Conservation (phyloP, 2,113 vertebrate species). For the Ceyx cyanopectus region DNA sequence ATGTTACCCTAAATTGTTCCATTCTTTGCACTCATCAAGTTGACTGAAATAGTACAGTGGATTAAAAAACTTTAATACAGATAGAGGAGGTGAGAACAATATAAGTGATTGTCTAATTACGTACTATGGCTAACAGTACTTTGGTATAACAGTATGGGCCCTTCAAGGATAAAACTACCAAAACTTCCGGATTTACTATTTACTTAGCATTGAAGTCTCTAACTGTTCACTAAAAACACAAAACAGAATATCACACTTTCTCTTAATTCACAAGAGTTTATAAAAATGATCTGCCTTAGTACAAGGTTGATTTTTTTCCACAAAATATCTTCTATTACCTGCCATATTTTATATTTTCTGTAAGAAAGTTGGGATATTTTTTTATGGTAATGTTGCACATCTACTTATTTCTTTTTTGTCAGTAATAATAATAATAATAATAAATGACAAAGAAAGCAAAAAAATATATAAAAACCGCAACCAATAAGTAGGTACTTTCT, state of each 20-base stretch:
- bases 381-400: neutral
- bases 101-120: neutral
- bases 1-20: neutral
- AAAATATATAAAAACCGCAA: neutral
- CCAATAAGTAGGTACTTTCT: neutral
- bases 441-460: too few species aligned
- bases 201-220: neutral
- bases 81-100: neutral
- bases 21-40: neutral
- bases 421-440: neutral
- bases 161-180: neutral
- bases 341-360: fast-evolving
- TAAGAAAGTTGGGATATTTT: neutral
- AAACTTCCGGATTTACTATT: neutral
- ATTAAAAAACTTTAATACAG: neutral
- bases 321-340: neutral
- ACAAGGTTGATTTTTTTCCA: neutral
- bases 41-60: neutral
- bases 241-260: neutral
- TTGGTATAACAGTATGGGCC: neutral
- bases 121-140: neutral
- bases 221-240: neutral
- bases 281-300: neutral
- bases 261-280: neutral
- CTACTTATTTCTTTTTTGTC: neutral